Conservation (phyloP, 2,113 vertebrate species). For the Clupea harengus region DNA sequence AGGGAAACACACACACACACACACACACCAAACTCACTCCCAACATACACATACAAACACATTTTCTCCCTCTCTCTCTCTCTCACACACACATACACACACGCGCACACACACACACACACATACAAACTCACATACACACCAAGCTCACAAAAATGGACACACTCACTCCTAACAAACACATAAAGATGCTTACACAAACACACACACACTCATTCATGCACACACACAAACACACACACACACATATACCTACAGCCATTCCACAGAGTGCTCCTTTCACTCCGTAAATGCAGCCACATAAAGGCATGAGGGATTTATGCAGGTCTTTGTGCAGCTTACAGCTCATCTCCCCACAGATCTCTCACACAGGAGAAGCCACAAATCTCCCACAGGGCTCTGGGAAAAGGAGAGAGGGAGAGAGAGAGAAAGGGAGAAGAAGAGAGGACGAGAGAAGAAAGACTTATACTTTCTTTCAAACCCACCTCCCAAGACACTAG, state of each 20-base stretch:
- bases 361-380: neutral
- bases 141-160: neutral
- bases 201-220: neutral
- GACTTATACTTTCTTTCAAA: neutral
- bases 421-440: neutral
- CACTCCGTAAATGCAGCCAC: neutral
- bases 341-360: slow-evolving; percentile 17
- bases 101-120: neutral
- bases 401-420: neutral
- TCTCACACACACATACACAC: neutral
- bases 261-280: neutral
- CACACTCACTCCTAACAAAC: neutral
- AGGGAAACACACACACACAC: neutral
- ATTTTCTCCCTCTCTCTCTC: neutral
- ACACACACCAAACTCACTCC: neutral
- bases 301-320: slow-evolving; percentile 9
- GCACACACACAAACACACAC: neutral
- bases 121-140: neutral
- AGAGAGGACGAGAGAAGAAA: neutral
- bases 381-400: slow-evolving; percentile 14
- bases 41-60: neutral
- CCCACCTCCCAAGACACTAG: neutral
- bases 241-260: neutral
- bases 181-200: neutral
- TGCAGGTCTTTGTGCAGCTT: slow-evolving; percentile 15